Conservation (phyloP, 2,888 invertebrate genomes). For the Chrysotoxum bicinctum region DNA sequence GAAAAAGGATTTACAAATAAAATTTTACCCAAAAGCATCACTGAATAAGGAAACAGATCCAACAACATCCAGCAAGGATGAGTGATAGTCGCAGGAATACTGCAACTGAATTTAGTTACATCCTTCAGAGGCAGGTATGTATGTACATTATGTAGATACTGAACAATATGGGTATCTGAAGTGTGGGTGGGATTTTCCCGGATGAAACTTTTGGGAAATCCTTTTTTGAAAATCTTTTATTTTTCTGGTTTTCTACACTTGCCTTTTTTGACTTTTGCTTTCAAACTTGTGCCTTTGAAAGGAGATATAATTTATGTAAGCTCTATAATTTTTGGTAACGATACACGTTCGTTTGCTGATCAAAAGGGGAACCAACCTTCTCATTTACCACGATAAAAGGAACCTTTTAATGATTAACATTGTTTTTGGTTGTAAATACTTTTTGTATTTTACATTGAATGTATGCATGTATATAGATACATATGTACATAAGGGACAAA, state of each 20-base stretch:
- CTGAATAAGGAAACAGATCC: conserved; percentile 17
- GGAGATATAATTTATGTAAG: not conserved
- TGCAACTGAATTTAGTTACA: conserved; percentile 81
- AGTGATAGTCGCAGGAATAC: conserved; percentile 80
- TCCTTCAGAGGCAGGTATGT: conserved; percentile 81
- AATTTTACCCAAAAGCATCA: conserved; percentile 36
- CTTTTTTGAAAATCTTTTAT: not conserved
- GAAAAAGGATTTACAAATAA: conserved; percentile 30
- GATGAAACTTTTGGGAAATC: not conserved
- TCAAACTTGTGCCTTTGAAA: not conserved
- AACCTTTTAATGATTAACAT: not conserved
- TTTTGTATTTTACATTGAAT: too few relatives aligned
- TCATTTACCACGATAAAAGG: not conserved
- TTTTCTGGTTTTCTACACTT: not conserved
- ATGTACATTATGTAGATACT: too few relatives aligned
- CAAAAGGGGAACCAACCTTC: not conserved
- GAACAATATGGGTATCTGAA: not conserved
- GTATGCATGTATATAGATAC: too few relatives aligned
- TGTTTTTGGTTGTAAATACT: not conserved
- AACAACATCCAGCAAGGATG: conserved; percentile 74
- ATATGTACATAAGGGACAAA: too few relatives aligned
- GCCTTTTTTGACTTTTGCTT: conserved; percentile 16
- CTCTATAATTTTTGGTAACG: conserved; percentile 4
- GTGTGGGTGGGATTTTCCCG: not conserved
- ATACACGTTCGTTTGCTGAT: not conserved